These are phyloP conservation scores for Diphyllodes magnificus DNA, from an alignment of 2,113 vertebrate species.

Conservation along the genomic window DNA sequence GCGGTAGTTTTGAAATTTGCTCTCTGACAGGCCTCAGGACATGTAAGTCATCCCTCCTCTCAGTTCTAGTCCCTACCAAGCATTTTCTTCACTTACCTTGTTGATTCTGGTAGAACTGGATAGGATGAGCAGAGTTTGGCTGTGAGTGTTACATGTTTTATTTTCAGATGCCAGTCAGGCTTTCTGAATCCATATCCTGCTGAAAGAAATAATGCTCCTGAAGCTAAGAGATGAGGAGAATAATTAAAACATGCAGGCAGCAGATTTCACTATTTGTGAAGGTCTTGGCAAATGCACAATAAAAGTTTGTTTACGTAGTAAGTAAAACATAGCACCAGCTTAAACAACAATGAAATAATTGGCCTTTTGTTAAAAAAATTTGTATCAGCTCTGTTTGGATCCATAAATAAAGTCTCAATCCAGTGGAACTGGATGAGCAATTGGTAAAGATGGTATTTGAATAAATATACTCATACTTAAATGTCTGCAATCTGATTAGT, in stretches of 20 bases:
- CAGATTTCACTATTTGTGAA: not conserved
- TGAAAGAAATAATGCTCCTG: not conserved
- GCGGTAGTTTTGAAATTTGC: not conserved
- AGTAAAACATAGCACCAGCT: not conserved
- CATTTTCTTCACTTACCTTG: not conserved
- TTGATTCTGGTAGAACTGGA: not conserved
- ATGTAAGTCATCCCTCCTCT: not conserved
- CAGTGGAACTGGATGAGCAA: not conserved
- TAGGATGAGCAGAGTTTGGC: not conserved
- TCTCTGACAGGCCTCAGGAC: not conserved
- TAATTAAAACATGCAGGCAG: not conserved
- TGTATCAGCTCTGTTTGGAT: not conserved
- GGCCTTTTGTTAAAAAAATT: not conserved
- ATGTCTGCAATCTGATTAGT: not conserved
- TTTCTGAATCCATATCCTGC: not conserved
- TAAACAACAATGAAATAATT: not conserved
- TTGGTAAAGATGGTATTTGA: not conserved
- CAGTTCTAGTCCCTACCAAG: not conserved
- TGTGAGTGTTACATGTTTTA: not conserved
- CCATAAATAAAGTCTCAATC: not conserved
- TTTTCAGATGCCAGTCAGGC: not conserved
- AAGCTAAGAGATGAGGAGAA: not conserved
- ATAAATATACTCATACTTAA: not conserved
- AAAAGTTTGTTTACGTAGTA: not conserved
- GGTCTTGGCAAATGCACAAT: not conserved